Evolutionary conservation across 37 sponge, comb jelly and placozoan species (phyloP), one percentile per base, ranked within the genome.

Genomic region (Axinella damicornis): DNA sequence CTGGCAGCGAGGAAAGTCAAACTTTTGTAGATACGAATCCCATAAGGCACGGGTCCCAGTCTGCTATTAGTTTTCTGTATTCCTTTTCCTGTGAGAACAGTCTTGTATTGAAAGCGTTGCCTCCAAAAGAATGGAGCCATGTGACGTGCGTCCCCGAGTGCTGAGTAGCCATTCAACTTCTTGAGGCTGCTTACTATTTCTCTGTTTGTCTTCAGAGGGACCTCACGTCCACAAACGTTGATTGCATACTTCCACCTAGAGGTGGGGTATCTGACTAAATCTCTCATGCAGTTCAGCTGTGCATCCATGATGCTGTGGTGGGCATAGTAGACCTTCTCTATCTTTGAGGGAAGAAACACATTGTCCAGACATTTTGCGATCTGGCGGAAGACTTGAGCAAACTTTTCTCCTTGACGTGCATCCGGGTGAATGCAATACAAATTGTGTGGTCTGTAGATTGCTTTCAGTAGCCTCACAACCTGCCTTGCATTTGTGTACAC

Each of bases 141-240:
- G 15, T 15, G 57, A 56, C 18, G 18, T 56, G 57, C 57, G 18
- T 56, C 18, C 17, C n/a, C n/a, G 17, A 73, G 46, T n/a, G n/a
- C n/a, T n/a, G n/a, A n/a, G n/a, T n/a, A n/a, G n/a, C n/a, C n/a
- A 20, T 85, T 34, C 67, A 85, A 37, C 12, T 31, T 21, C 30
- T 64, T 63, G 28, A 85, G 59, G 15, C 28, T 32, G 30, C 24
- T 18, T 22, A 85, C 86, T 1, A 85, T 77, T 64, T 85, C 86
- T 63, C 78, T 41, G 40, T 85, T 85, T 5, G 86, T 85, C 79
- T 77, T 85, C 19, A 85, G 21, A 14, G 86, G 86, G 27, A 85
- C 59, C 27, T 85, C 86, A 37, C 37, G 38, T n/a, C 86, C 86
- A 40, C 79, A 79, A 38, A 85, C 5, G n/a, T 77, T 85, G 34